Evolutionary conservation across 2,797 vertebrate species (phyloP).

Genomic region (Crenuchus spilurus): DNA sequence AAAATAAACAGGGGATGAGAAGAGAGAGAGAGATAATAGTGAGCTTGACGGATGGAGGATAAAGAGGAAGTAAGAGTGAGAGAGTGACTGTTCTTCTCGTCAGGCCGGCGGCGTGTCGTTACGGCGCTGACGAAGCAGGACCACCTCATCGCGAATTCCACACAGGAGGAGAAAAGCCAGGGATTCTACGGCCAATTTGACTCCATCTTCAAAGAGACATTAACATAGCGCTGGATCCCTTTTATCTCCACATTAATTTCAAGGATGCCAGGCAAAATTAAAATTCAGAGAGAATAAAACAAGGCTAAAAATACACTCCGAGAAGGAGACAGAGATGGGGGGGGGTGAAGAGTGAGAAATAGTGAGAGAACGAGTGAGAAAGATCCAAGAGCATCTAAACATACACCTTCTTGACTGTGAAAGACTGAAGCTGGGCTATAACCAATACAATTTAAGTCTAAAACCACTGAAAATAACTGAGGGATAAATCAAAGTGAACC

Average conservation of each 20-base stretch:
- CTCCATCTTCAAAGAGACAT: constrained; percentile 79
- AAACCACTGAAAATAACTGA: too few relatives aligned
- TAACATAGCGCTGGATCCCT: constrained; percentile 71
- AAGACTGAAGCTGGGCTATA: background rate
- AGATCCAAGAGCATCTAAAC: background rate
- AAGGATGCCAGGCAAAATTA: constrained; percentile 73
- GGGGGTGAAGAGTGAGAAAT: background rate
- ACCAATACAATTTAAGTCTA: too few relatives aligned
- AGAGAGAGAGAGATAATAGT: too few relatives aligned
- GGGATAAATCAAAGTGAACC: too few relatives aligned
- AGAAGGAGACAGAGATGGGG: constrained; percentile 37
- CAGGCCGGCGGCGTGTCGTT: constrained; percentile 45
- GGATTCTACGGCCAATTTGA: constrained; percentile 73
- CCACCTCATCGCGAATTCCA: constrained; percentile 61
- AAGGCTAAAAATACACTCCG: constrained; percentile 61
- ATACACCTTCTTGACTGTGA: background rate
- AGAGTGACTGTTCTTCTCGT: constrained; percentile 55
- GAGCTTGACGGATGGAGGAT: constrained; percentile 45
- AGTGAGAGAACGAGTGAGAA: background rate
- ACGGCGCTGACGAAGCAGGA: constrained; percentile 72
- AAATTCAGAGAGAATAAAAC: constrained; percentile 64
- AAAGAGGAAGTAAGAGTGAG: background rate
- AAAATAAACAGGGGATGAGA: constrained; percentile 34
- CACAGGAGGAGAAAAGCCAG: constrained; percentile 64
- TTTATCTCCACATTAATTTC: constrained; percentile 75